Conservation (phyloP, 2,113 vertebrate genomes). For the Oostethus manadensis region DNA sequence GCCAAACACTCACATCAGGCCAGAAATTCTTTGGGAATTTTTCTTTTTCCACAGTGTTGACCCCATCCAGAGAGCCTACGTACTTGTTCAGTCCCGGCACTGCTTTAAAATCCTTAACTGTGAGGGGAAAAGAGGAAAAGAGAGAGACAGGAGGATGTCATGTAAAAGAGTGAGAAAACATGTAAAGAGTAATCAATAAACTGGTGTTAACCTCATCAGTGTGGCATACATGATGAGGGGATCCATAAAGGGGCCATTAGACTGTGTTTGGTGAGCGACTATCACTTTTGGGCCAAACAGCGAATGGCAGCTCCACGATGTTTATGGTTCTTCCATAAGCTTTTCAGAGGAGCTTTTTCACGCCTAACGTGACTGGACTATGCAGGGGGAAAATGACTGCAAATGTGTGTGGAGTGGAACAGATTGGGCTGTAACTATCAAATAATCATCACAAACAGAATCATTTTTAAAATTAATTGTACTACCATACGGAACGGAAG, state of each 20-base stretch:
- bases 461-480: neutral
- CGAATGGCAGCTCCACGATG: slow-evolving; percentile 62
- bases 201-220: slow-evolving; percentile 73
- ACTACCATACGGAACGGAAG: neutral
- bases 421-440: slow-evolving; percentile 10
- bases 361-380: slow-evolving; percentile 68
- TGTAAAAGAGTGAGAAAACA: slow-evolving; percentile 69
- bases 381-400: slow-evolving; percentile 51
- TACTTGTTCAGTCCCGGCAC: slow-evolving; percentile 65
- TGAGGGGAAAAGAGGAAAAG: slow-evolving; percentile 5
- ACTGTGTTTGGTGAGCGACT: slow-evolving; percentile 49
- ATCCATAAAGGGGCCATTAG: slow-evolving; percentile 74
- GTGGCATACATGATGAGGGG: slow-evolving; percentile 60
- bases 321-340: slow-evolving; percentile 77
- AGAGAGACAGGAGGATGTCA: slow-evolving; percentile 16
- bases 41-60: slow-evolving; percentile 71
- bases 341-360: slow-evolving; percentile 71
- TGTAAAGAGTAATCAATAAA: slow-evolving; percentile 78
- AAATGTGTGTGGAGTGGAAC: slow-evolving; percentile 24
- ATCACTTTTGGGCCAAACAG: slow-evolving; percentile 46
- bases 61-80: slow-evolving; percentile 59
- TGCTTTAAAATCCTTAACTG: slow-evolving; percentile 71
- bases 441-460: slow-evolving; percentile 23
- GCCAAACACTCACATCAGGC: slow-evolving; percentile 67
- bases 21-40: slow-evolving; percentile 77